Percentiles rank a stretch among this genome's conserved stretches.
Conservation (phyloP, 1,140 invertebrate species). For the Cylas formicarius region DNA sequence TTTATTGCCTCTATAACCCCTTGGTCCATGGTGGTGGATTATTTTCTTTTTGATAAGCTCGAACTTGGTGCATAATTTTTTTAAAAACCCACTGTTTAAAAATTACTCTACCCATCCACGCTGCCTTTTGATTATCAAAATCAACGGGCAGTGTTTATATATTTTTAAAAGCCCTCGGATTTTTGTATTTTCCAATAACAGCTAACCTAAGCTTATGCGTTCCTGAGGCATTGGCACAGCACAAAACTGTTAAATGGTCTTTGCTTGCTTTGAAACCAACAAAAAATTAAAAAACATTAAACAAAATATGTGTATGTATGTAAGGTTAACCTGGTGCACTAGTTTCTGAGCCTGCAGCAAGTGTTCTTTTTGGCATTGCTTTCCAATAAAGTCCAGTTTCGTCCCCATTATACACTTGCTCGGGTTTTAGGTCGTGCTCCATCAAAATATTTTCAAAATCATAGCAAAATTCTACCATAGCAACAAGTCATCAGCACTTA, state of each 20-base stretch:
- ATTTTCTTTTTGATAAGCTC: not conserved
- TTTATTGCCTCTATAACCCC: constrained; percentile 14
- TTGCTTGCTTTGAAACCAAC: too few relatives aligned
- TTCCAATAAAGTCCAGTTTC: constrained; percentile 10
- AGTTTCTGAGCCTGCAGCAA: too few relatives aligned
- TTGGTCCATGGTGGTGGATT: constrained; percentile 4
- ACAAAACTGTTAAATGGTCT: too few relatives aligned
- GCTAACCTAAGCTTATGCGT: too few relatives aligned
- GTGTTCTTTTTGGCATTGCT: too few relatives aligned
- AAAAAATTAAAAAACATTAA: too few relatives aligned
- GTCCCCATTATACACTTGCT: constrained; percentile 8
- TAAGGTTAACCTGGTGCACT: too few relatives aligned
- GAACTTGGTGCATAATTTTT: constrained; percentile 8
- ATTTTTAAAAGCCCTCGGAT: constrained; percentile 13
- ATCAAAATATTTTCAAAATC: constrained; percentile 20
- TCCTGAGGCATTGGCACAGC: too few relatives aligned
- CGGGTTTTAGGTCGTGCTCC: constrained; percentile 14
- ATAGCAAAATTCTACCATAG: constrained; percentile 22
- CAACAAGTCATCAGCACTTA: constrained; percentile 17
- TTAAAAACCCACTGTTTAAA: constrained; percentile 5
- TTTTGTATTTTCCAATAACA: constrained; percentile 13
- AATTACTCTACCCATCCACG: constrained; percentile 6
- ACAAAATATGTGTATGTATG: too few relatives aligned
- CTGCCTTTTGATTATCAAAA: constrained; percentile 10
- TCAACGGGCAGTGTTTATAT: constrained; percentile 10